phyloP scores from a whole-genome alignment of 1,140 invertebrate species.

The Arctopsyche grandis region DNA sequence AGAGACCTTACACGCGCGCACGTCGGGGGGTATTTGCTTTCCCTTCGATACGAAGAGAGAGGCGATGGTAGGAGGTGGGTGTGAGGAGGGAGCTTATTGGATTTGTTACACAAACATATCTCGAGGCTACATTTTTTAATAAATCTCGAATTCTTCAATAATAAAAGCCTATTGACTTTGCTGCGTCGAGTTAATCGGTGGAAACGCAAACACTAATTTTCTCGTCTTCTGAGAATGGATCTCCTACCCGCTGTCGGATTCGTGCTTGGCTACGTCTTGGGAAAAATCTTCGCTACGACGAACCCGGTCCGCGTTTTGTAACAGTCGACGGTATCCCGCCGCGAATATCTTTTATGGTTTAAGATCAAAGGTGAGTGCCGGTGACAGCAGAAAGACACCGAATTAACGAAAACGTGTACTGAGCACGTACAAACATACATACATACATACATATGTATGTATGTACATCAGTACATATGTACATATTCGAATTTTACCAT shows the following conservation, averaged over 20 bases:
- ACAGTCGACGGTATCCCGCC: not conserved
- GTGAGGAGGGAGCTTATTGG: not conserved
- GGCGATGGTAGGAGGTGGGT: too few species aligned
- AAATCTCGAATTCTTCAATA: constrained; percentile 23
- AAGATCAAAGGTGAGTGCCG: constrained; percentile 30
- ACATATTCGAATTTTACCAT: too few species aligned
- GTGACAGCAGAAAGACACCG: constrained; percentile 21
- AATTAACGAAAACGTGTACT: constrained; percentile 9
- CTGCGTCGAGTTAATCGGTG: constrained; percentile 25
- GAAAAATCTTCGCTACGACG: too few species aligned
- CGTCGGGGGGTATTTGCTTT: too few species aligned
- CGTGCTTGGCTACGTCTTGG: too few species aligned
- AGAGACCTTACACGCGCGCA: too few species aligned
- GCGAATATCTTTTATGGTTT: not conserved
- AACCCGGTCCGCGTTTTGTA: not conserved
- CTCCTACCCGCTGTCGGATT: too few species aligned
- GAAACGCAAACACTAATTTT: constrained; percentile 23
- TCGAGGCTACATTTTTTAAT: constrained; percentile 36
- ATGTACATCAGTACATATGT: too few species aligned
- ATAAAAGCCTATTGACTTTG: constrained; percentile 16
- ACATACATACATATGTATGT: not conserved
- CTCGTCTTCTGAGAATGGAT: not conserved
- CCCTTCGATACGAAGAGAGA: too few species aligned
- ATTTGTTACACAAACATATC: constrained; percentile 38
- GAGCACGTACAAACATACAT: not conserved